Conservation (phyloP, 2,888 invertebrate species). For the Catonia carolina region DNA sequence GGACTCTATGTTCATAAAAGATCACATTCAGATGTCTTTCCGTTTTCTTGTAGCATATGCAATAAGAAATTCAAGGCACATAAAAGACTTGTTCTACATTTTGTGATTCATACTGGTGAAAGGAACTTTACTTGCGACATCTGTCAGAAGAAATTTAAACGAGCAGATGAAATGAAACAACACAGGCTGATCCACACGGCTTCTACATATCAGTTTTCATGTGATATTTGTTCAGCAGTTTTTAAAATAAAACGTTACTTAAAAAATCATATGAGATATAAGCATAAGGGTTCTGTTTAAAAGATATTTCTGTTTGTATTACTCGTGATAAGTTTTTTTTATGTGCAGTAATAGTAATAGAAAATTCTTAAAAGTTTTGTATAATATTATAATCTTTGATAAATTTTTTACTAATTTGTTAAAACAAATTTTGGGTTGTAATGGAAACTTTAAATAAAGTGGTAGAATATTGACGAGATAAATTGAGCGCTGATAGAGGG, state of each 20-base stretch:
- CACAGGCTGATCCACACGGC: constrained; percentile 40
- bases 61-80: constrained; percentile 46
- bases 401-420: no score
- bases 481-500: no score
- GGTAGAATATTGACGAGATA: no score
- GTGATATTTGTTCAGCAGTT: constrained; percentile 38
- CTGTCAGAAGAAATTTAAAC: constrained; percentile 22
- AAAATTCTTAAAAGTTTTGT: no score
- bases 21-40: constrained; percentile 43
- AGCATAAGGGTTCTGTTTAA: constrained; percentile 24
- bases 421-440: no score
- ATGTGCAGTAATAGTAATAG: no score
- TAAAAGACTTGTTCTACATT: constrained; percentile 40
- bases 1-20: constrained; percentile 38
- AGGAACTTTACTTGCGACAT: constrained; percentile 41
- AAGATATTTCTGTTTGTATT: no score
- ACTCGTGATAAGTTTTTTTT: no score
- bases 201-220: constrained; percentile 44
- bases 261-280: constrained; percentile 44
- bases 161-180: not conserved
- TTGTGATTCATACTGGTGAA: constrained; percentile 43
- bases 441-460: no score
- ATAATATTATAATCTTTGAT: no score
- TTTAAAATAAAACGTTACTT: constrained; percentile 51
- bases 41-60: constrained; percentile 54